Conservation (phyloP, 2,888 invertebrate species). For the Drosophila mayaguana region DNA sequence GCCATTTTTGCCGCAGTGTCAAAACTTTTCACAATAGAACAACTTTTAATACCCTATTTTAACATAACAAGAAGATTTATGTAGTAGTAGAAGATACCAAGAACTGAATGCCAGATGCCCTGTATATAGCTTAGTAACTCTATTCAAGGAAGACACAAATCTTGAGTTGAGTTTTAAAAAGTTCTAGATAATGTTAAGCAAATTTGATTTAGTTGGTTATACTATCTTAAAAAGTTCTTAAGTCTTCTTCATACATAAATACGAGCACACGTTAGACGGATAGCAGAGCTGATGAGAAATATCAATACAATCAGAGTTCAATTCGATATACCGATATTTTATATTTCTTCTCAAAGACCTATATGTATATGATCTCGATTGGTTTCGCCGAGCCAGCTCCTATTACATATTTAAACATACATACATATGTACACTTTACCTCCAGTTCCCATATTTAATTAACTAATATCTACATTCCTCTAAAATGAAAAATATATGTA, state of each 20-base stretch:
- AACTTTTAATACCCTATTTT: conserved; percentile 8
- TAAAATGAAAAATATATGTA: background rate
- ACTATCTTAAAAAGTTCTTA: too few relatives aligned
- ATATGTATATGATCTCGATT: too few relatives aligned
- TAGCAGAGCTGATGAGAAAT: background rate
- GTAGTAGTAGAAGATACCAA: background rate
- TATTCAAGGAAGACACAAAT: background rate
- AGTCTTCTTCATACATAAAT: too few relatives aligned
- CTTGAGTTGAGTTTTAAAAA: background rate
- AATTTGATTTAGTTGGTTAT: background rate
- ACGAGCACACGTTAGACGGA: too few relatives aligned
- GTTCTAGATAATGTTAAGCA: background rate
- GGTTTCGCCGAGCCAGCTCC: background rate
- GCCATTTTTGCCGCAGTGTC: conserved; percentile 84
- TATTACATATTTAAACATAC: too few relatives aligned
- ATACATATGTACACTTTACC: background rate
- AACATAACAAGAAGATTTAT: background rate
- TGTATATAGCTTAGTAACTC: background rate
- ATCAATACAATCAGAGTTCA: background rate
- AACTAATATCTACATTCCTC: too few relatives aligned
- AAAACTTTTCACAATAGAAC: conserved; percentile 30
- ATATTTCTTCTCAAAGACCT: background rate
- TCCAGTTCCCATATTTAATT: background rate
- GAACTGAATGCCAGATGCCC: background rate
- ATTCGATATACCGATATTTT: background rate